Conservation (phyloP, 2,888 invertebrate species). For the Andrena bicolor region DNA sequence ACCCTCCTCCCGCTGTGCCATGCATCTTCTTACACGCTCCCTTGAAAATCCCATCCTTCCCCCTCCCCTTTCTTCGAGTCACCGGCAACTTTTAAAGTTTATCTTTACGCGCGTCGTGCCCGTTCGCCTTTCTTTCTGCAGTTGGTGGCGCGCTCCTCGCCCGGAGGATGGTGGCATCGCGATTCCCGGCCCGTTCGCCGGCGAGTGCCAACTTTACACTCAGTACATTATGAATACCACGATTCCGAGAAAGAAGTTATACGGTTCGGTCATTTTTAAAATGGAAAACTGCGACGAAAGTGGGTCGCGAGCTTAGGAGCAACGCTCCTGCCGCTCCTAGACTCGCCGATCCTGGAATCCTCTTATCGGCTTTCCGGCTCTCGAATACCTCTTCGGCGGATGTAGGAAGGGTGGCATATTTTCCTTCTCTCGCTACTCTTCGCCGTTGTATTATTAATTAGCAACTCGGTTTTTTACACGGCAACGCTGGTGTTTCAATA, state of each 20-base stretch:
- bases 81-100: conserved; percentile 80
- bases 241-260: conserved; percentile 72
- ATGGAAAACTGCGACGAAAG: conserved; percentile 60
- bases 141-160: conserved; percentile 12
- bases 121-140: conserved; percentile 25
- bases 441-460: conserved; percentile 32
- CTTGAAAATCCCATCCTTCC: conserved; percentile 5
- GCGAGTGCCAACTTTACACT: conserved; percentile 74
- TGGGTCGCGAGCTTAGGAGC: conserved; percentile 60
- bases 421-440: background rate
- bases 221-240: conserved; percentile 78
- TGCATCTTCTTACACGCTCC: conserved; percentile 42
- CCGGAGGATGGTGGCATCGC: conserved; percentile 6
- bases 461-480: background rate
- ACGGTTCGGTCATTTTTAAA: conserved; percentile 69
- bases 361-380: conserved; percentile 60
- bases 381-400: conserved; percentile 41
- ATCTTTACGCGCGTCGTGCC: conserved; percentile 72
- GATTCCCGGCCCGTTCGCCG: conserved; percentile 34
- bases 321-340: conserved; percentile 11
- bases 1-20: background rate
- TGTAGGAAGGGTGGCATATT: conserved; percentile 21
- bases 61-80: conserved; percentile 68
- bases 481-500: background rate
- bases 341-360: conserved; percentile 44